A percentile compares a stretch with the other conserved stretches of the same genome.
phyloP scores from a whole-genome alignment of 2,113 vertebrate genomes.

The Hassar affinis region DNA sequence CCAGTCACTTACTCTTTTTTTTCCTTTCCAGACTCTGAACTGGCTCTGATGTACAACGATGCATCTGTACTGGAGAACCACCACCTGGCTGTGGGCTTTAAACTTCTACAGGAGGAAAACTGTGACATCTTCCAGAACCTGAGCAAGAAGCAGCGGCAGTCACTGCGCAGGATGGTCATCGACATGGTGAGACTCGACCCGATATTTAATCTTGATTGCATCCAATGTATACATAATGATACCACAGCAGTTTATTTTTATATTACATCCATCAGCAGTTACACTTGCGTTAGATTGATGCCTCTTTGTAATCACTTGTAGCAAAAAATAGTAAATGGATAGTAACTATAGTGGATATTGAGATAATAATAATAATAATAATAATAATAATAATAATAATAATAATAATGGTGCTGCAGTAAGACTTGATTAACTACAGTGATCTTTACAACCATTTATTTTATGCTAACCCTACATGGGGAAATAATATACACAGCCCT shows the following conservation, averaged over 20 bases:
- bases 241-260: background rate
- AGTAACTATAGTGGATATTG: background rate
- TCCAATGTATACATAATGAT: background rate
- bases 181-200: conserved; percentile 77
- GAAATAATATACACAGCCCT: no score
- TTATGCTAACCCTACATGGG: background rate
- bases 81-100: conserved; percentile 90
- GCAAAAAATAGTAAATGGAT: background rate
- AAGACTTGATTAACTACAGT: background rate
- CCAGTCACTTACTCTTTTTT: background rate
- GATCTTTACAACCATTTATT: background rate
- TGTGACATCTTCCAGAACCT: conserved; percentile 92
- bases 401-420: background rate
- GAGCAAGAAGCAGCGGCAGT: conserved; percentile 82
- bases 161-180: conserved; percentile 86
- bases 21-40: conserved; percentile 79
- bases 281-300: background rate
- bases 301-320: background rate
- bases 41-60: conserved; percentile 91
- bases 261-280: background rate
- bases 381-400: background rate
- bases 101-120: conserved; percentile 87
- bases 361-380: background rate
- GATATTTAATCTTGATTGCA: background rate
- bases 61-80: conserved; percentile 90